Evolutionary conservation across 1,140 invertebrate genomes (phyloP).

Genomic region (Ceratina australensis): DNA sequence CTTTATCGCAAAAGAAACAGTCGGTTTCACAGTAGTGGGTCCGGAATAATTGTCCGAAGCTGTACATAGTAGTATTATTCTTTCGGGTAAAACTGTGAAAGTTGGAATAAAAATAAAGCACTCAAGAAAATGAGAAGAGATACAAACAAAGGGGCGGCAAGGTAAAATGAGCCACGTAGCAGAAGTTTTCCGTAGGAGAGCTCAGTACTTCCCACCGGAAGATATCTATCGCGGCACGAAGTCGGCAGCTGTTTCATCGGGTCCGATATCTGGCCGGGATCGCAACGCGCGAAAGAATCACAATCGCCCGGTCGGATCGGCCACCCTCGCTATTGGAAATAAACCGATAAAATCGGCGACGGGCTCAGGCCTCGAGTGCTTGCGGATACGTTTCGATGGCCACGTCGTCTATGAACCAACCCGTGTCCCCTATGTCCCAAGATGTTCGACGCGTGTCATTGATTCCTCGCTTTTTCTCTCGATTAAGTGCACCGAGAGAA

Average conservation of each 20-base stretch:
- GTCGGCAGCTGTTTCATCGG: conserved; percentile 55
- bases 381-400: conserved; percentile 26
- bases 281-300: conserved; percentile 48
- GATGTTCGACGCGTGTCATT: conserved; percentile 12
- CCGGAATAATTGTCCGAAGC: no score
- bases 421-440: not conserved
- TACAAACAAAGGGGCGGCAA: no score
- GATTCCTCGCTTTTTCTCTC: conserved; percentile 7
- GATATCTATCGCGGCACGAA: conserved; percentile 55
- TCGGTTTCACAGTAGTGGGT: no score
- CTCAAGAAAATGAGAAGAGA: no score
- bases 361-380: not conserved
- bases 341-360: conserved; percentile 49
- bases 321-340: conserved; percentile 42
- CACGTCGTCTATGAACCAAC: conserved; percentile 16
- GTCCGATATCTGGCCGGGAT: conserved; percentile 43
- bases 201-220: conserved; percentile 8
- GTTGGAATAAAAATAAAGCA: conserved; percentile 6
- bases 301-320: conserved; percentile 53
- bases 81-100: no score
- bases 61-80: no score
- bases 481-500: not conserved
- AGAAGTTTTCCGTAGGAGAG: not conserved
- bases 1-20: conserved; percentile 21
- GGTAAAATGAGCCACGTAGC: conserved; percentile 7